These are phyloP conservation scores for Taenaris catops DNA, from an alignment of 2,888 invertebrate species.

Conservation along the genomic window DNA sequence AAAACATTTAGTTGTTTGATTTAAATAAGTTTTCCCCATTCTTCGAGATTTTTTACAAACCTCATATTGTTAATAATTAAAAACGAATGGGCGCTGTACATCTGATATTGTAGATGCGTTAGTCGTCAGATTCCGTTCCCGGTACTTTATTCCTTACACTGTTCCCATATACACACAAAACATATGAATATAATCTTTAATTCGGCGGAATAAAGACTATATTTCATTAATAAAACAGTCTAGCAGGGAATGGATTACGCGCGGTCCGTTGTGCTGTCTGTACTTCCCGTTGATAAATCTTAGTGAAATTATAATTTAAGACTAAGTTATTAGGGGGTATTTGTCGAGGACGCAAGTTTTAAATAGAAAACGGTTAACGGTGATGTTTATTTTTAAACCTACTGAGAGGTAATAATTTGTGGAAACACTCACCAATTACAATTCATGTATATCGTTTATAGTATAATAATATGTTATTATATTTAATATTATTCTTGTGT, in stretches of 20 bases:
- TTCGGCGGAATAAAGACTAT: background rate
- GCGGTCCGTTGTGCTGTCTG: conserved; percentile 8
- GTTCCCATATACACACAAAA: background rate
- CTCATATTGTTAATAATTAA: too few species aligned
- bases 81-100: too few species aligned
- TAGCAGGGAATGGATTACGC: conserved; percentile 3
- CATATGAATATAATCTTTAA: conserved; percentile 1
- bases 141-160: conserved; percentile 5
- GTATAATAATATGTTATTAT: too few species aligned
- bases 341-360: background rate
- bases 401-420: too few species aligned
- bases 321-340: conserved; percentile 6
- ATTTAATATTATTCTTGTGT: too few species aligned
- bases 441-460: too few species aligned
- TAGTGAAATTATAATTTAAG: conserved; percentile 5
- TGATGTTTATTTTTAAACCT: too few species aligned
- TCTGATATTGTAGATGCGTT: conserved; percentile 6
- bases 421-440: too few species aligned
- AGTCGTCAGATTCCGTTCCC: conserved; percentile 9
- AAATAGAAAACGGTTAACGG: too few species aligned
- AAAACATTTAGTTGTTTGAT: too few species aligned
- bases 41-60: too few species aligned
- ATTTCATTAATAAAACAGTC: background rate
- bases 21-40: too few species aligned
- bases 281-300: conserved; percentile 9